These are phyloP conservation scores for Oncorhynchus gorbuscha DNA, from an alignment of 2,113 vertebrate genomes.

Conservation along the genomic window DNA sequence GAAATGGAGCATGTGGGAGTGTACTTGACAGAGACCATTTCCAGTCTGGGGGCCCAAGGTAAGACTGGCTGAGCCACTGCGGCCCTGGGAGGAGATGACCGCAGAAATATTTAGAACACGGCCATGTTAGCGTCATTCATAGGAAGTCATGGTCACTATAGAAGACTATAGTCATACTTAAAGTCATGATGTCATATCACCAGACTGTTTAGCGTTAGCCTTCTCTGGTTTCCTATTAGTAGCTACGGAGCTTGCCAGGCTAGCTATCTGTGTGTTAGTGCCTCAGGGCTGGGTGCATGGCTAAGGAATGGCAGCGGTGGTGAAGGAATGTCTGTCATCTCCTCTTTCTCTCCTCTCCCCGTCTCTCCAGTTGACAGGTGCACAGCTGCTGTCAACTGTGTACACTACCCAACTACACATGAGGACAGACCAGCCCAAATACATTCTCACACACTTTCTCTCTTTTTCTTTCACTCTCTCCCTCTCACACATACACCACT, in stretches of 20 bases:
- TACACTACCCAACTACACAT: no score
- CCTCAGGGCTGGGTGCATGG: background rate
- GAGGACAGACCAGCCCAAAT: no score
- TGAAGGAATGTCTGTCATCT: background rate
- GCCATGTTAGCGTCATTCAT: background rate
- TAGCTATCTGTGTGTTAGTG: background rate
- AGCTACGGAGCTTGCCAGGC: background rate
- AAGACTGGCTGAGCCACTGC: background rate
- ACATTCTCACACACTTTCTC: no score
- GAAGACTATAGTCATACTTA: background rate
- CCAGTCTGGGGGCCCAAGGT: constrained; percentile 39
- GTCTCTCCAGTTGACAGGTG: background rate
- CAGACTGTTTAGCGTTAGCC: background rate
- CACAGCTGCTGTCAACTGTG: no score
- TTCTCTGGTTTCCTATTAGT: background rate
- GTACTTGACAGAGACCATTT: constrained; percentile 49
- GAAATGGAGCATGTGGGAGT: constrained; percentile 66
- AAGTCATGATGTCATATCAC: background rate
- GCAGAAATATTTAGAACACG: background rate
- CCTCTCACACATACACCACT: no score
- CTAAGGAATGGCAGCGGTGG: background rate
- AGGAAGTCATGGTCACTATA: background rate
- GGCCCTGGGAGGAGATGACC: background rate
- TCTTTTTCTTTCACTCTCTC: no score
- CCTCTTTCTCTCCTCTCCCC: background rate